Conservation (phyloP, 1,140 invertebrate species). For the Brachionus paranguensis region DNA sequence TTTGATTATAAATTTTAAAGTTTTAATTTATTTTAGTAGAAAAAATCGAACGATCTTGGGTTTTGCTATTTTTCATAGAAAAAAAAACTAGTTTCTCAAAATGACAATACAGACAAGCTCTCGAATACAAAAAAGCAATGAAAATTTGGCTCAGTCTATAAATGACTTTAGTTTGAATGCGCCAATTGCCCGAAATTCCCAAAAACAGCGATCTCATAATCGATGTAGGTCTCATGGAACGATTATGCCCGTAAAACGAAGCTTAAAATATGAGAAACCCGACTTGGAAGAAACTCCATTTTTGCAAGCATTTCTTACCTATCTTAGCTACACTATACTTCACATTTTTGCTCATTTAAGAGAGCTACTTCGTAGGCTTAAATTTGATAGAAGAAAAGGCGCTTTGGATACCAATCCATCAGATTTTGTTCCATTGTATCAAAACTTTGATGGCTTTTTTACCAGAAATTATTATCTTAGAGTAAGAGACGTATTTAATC, state of each 20-base stretch:
- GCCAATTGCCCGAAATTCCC: background rate
- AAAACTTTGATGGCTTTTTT: slow-evolving; percentile 88
- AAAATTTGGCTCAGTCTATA: background rate
- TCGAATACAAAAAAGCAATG: background rate
- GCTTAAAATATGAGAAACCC: background rate
- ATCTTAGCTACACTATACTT: slow-evolving; percentile 1
- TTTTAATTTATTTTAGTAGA: background rate
- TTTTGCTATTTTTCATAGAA: background rate
- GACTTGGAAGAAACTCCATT: background rate
- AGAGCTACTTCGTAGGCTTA: background rate
- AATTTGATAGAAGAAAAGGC: slow-evolving; percentile 7
- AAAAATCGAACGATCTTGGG: background rate
- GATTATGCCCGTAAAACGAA: background rate
- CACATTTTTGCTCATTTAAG: background rate
- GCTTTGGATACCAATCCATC: slow-evolving; percentile 1
- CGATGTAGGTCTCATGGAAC: background rate
- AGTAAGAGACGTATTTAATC: slow-evolving; percentile 85
- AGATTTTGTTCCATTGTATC: slow-evolving; percentile 83
- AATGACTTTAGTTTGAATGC: background rate
- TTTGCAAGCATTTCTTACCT: slow-evolving; percentile 18
- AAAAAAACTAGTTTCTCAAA: background rate
- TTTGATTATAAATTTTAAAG: background rate
- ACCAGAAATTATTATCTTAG: slow-evolving; percentile 83
- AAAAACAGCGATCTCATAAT: background rate
- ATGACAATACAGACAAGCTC: background rate